Conservation (phyloP, 1,140 invertebrate genomes). For the Neuroterus valhalla region DNA sequence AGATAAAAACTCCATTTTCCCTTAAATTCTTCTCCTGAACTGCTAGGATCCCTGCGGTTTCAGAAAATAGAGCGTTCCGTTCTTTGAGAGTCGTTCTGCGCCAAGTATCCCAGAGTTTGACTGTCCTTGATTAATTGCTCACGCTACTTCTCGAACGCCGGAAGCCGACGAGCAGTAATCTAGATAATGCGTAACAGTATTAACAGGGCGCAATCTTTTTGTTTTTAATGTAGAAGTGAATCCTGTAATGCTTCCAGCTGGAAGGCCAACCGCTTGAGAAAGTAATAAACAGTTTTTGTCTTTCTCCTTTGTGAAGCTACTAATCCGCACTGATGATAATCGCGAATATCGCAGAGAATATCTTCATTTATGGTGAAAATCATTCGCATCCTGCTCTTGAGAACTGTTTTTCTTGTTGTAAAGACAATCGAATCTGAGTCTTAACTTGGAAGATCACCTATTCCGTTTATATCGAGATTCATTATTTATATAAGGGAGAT, state of each 20-base stretch:
- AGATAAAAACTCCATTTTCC: too few species aligned
- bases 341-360: not conserved
- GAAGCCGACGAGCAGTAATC: conserved; percentile 67
- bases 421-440: not conserved
- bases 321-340: conserved; percentile 38
- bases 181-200: conserved; percentile 72
- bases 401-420: not conserved
- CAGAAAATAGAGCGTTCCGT: conserved; percentile 47
- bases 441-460: not conserved
- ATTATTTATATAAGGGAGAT: too few species aligned
- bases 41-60: too few species aligned
- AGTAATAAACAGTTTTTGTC: conserved; percentile 53
- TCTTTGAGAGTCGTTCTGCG: conserved; percentile 63
- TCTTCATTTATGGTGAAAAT: conserved; percentile 8
- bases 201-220: conserved; percentile 63
- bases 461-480: not conserved
- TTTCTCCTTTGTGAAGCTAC: conserved; percentile 33
- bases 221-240: conserved; percentile 9
- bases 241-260: conserved; percentile 6
- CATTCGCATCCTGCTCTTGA: conserved; percentile 1
- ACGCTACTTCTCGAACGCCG: conserved; percentile 64
- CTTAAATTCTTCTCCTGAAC: too few species aligned
- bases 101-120: conserved; percentile 71
- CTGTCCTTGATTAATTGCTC: conserved; percentile 74
- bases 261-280: conserved; percentile 49